Evolutionary conservation across 2,113 vertebrate species (phyloP), one percentile per base, ranked within the genome.

Genomic region (Oryzias melastigma): DNA sequence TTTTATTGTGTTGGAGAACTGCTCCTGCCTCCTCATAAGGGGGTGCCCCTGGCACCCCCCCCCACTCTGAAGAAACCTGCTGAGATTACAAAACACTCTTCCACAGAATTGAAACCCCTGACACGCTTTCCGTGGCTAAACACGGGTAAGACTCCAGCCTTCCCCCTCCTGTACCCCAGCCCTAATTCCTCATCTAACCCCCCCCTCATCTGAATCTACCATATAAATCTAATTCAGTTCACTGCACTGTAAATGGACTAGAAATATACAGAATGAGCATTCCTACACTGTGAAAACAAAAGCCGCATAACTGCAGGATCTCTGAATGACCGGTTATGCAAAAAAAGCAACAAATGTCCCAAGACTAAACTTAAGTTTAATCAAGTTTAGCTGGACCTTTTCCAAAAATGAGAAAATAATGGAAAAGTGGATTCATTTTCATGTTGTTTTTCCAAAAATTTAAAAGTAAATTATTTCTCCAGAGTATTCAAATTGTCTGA

Each of bases 51-150:
- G 60, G 49, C 53, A 24, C 48, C 35, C 35, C 58, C 7, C 42
- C 41, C 41, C 54, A 27, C 27, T 62, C 52, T 55, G 16, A 7
- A 52, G 58, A 71, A 58, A 57, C 63, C 70, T 75, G 70, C 65
- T 80, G 81, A 62, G 71, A 85, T 89, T 89, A 89, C 71, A 88
- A 86, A 89, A 89, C 52, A 54, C 19, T 52, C 53, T 69, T 78
- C 84, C 77, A 71, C 68, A 66, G 75, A 69, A 63, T 81, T 73
- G 62, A 86, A 82, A 84, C 62, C 75, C 66, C 69, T 73, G 62
- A 84, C 85, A 85, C 73, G 61, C 78, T 89, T 83, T 81, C 62
- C 79, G 76, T 81, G 75, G 77, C 70, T 65, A 52, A 79, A 85
- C 70, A 85, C 63, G 69, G 74, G n/a, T 59, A 18, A 57, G 60